A percentile compares a stretch with the other conserved stretches of the same genome.
phyloP scores from a whole-genome alignment of 92 coral and sea anemone genomes.

The Porites rus region DNA sequence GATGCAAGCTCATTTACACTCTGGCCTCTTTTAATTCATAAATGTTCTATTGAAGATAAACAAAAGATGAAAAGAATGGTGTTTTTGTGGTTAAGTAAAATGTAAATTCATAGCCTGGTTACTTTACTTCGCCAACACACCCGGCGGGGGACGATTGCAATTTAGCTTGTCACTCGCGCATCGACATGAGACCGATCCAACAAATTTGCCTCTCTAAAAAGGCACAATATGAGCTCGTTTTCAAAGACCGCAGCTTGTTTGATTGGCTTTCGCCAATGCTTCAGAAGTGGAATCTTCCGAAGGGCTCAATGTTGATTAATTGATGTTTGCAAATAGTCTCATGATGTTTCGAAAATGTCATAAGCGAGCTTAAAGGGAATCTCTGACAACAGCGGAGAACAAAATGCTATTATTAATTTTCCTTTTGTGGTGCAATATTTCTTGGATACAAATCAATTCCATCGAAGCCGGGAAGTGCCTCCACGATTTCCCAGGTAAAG shows the following conservation, averaged over 20 bases:
- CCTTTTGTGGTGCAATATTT: not conserved
- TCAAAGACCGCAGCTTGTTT: not conserved
- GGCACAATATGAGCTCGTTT: not conserved
- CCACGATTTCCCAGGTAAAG: conserved; percentile 15
- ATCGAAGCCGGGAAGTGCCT: conserved; percentile 25
- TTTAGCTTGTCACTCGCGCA: not conserved
- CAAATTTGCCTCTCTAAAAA: not conserved
- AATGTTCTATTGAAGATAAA: not conserved
- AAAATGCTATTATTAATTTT: not conserved
- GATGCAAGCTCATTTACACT: not conserved
- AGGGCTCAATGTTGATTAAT: conserved; percentile 21
- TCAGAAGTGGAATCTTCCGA: not conserved
- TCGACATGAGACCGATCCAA: not conserved
- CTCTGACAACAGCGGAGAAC: not conserved
- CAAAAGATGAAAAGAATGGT: conserved; percentile 18
- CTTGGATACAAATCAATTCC: conserved; percentile 10
- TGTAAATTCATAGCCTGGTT: conserved; percentile 24
- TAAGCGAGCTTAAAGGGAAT: not conserved
- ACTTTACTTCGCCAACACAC: not conserved
- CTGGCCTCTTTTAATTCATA: conserved; percentile 5
- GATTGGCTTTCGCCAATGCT: conserved; percentile 1
- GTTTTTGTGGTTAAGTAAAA: conserved; percentile 20
- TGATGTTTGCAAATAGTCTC: conserved; percentile 31
- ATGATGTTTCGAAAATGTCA: conserved; percentile 8
- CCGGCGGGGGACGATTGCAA: not conserved